Base-by-base conservation (phyloP, 2,797 vertebrate species). In the Falco columbarius region DNA sequence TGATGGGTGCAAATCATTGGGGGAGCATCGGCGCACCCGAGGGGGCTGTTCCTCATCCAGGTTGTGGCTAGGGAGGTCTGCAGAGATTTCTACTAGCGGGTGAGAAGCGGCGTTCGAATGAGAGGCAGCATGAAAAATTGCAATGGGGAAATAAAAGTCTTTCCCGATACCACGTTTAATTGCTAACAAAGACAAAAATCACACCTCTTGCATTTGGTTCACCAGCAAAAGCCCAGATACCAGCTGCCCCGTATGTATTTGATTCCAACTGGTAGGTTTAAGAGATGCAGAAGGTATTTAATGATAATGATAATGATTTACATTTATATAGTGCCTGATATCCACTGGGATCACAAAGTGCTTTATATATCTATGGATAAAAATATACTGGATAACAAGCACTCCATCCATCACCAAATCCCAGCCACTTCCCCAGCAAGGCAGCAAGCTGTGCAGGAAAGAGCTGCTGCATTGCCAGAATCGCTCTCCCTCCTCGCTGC, bases 291-390 rank as follows among this genome's bases (percentile, higher is more conserved):
- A 94, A 96, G 92, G 96, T 96, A 86, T 97, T 96, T 96, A 97
- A 96, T 94, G 91, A 87, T 95, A 94, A 96, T 91, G 95, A 65
- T 95, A 95, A 97, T 89, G 86, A 97, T 97, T 96, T 97, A 96
- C 93, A 95, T 97, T 96, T 97, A 94, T 95, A 95, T 95, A 84
- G 96, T 66, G 73, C 66, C 76, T 66, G 72, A 87, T 80, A 96
- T 96, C 96, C 67, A 5, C 49, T 34, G 68, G 89, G 93, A 97
- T 93, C 93, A 80, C 91, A 72, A 86, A 94, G 68, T 73, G 77
- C 76, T 95, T 95, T 96, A 54, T 91, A 42, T 44, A 94, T 89
- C 77, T 49, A 44, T 59, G 86, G 95, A 81, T 96, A 90, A 92
- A 92, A 96, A 89, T 81, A 91, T 30, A 42, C 44, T 4, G 38